phyloP scores from a whole-genome alignment of 2,888 invertebrate species.

The Diadegma fenestrale region DNA sequence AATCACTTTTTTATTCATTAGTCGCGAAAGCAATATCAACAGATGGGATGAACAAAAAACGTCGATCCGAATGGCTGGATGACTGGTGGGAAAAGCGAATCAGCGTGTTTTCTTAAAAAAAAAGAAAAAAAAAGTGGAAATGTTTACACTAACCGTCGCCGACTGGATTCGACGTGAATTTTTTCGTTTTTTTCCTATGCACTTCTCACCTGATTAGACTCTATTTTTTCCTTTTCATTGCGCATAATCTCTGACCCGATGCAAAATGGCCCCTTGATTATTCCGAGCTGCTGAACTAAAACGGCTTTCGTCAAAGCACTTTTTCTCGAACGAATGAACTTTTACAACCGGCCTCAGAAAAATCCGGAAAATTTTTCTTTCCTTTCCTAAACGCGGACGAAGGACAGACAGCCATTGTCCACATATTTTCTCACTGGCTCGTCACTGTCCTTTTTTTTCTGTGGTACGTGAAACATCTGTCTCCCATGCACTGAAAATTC shows the following conservation, averaged over 20 bases:
- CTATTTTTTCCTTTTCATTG: slow-evolving; percentile 64
- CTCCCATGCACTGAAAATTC: no score
- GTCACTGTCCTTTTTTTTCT: slow-evolving; percentile 46
- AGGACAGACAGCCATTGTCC: slow-evolving; percentile 53
- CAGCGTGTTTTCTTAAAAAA: background rate
- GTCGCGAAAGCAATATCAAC: background rate
- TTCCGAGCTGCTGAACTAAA: slow-evolving; percentile 70
- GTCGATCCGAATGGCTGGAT: background rate
- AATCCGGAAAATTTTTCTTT: slow-evolving; percentile 43
- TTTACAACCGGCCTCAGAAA: slow-evolving; percentile 45
- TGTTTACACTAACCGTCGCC: background rate
- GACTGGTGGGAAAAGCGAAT: background rate
- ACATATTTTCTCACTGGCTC: slow-evolving; percentile 39
- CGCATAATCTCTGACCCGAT: slow-evolving; percentile 56
- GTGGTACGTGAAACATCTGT: slow-evolving; percentile 55
- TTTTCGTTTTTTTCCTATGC: slow-evolving; percentile 49
- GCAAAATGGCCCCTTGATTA: slow-evolving; percentile 74
- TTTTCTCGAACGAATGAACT: slow-evolving; percentile 59
- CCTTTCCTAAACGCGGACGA: slow-evolving; percentile 45
- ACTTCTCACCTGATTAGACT: slow-evolving; percentile 51
- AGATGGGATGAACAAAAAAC: background rate
- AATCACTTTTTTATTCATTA: background rate
- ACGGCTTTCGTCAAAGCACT: slow-evolving; percentile 62
- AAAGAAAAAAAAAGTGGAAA: background rate
- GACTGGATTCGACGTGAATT: background rate